phyloP scores from a whole-genome alignment of 2,113 vertebrate genomes.

The Microtus richardsoni region DNA sequence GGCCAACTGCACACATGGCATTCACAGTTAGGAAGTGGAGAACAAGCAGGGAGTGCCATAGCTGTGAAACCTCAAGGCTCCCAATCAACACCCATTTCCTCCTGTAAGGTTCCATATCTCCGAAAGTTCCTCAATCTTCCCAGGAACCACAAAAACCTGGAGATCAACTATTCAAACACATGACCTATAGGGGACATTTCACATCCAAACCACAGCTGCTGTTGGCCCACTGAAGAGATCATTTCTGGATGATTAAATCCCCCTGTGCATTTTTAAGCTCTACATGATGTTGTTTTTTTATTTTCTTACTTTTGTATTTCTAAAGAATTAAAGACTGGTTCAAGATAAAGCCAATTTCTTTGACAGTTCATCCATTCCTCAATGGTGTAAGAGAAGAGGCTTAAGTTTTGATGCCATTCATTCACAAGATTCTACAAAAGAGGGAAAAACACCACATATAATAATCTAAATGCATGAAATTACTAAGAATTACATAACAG shows the following conservation, averaged over 20 bases:
- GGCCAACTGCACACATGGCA: background rate
- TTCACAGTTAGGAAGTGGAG: background rate
- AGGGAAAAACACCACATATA: background rate
- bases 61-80: background rate
- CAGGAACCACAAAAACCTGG: background rate
- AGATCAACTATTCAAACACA: background rate
- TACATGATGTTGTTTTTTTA: background rate
- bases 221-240: background rate
- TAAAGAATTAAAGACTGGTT: slow-evolving; percentile 83
- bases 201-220: background rate
- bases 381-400: slow-evolving; percentile 80
- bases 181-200: background rate
- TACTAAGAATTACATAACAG: background rate
- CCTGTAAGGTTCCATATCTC: background rate
- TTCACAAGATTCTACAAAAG: slow-evolving; percentile 79
- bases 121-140: background rate
- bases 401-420: slow-evolving; percentile 83
- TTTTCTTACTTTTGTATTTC: slow-evolving; percentile 85
- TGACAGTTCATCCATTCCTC: slow-evolving; percentile 86
- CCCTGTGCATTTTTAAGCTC: background rate
- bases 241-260: slow-evolving; percentile 33
- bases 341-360: slow-evolving; percentile 84
- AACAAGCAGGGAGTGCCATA: background rate
- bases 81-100: too few species aligned
- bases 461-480: background rate